Evolutionary conservation across 1,140 invertebrate genomes (phyloP), one percentile per base, ranked within the genome.

Genomic region (Hylaeus volcanicus): DNA sequence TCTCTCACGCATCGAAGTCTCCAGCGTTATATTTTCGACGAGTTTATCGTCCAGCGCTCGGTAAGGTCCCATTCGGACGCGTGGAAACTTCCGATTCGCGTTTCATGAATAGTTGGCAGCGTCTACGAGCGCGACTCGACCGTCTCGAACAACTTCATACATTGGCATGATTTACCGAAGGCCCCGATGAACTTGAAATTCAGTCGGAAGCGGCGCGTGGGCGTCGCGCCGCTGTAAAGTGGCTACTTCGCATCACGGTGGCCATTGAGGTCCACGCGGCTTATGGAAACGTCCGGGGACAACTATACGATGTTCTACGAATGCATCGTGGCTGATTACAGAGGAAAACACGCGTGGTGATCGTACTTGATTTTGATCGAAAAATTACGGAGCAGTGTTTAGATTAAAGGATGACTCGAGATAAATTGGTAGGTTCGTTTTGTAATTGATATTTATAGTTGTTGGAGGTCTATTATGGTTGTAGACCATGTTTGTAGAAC

Each of bases 141-240:
- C 55, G 65, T 55, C 51, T 68, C 48, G 65, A 66, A 70, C 79
- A 55, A 69, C 55, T 79, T 86, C 79, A 79, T 72, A 12, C 26
- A 55, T 41, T 41, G 65, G 45, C 12, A 60, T 86, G 85, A 87
- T 84, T 86, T 87, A 86, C 61, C 74, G 72, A 53, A 56, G 15
- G n/a, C 43, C 64, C 43, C 71, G 72, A 66, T 71, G 80, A 86
- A 86, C 85, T 86, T 86, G 80, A 83, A 86, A 75, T 82, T 86
- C 74, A 69, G 74, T 77, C 58, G 70, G 75, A 86, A 86, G 79
- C 60, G 60, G 11, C 26, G 80, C 80, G 84, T 86, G 53, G 85
- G 85, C 72, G 84, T 12, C 9, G 3, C 43, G 51, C 55, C 51
- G 15, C 56, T 71, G 74, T 82, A 58, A 82, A 86, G 74, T 71